phyloP scores from a whole-genome alignment of 2,113 vertebrate species.

The Marcusenius ussheri region DNA sequence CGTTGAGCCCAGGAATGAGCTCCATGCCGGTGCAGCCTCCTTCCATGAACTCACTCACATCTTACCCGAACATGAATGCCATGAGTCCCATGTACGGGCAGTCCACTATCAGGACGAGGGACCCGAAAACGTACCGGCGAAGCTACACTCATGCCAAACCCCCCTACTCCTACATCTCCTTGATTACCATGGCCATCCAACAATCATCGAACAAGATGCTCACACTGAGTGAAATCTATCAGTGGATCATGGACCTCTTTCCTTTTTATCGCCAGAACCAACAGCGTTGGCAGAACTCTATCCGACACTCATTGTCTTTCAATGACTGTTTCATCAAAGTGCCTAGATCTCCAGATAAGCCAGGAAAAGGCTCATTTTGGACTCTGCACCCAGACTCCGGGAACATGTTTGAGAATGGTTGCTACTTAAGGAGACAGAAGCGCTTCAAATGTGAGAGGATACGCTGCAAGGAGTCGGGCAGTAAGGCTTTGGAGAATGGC shows the following conservation, averaged over 20 bases:
- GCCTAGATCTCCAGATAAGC: slow-evolving; percentile 75
- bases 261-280: slow-evolving; percentile 83
- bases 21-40: slow-evolving; percentile 66
- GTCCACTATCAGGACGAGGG: slow-evolving; percentile 66
- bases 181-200: slow-evolving; percentile 83
- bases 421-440: slow-evolving; percentile 78
- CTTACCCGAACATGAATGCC: slow-evolving; percentile 69
- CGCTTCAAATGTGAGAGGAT: slow-evolving; percentile 78
- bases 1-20: slow-evolving; percentile 72
- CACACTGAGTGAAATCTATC: slow-evolving; percentile 78
- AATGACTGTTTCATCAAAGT: slow-evolving; percentile 87
- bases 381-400: slow-evolving; percentile 79
- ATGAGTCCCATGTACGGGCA: slow-evolving; percentile 78
- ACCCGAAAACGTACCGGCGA: slow-evolving; percentile 76
- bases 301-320: slow-evolving; percentile 80
- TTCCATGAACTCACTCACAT: slow-evolving; percentile 64
- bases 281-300: slow-evolving; percentile 83
- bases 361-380: slow-evolving; percentile 82
- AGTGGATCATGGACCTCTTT: slow-evolving; percentile 87
- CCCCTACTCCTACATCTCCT: slow-evolving; percentile 79
- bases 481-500: slow-evolving; percentile 35
- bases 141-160: slow-evolving; percentile 83
- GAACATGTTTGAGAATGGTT: slow-evolving; percentile 85
- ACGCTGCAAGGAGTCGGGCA: slow-evolving; percentile 49
- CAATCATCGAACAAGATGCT: slow-evolving; percentile 78